These are phyloP conservation scores for Sebastes fasciatus DNA, from an alignment of 2,113 vertebrate genomes.

Conservation along the genomic window DNA sequence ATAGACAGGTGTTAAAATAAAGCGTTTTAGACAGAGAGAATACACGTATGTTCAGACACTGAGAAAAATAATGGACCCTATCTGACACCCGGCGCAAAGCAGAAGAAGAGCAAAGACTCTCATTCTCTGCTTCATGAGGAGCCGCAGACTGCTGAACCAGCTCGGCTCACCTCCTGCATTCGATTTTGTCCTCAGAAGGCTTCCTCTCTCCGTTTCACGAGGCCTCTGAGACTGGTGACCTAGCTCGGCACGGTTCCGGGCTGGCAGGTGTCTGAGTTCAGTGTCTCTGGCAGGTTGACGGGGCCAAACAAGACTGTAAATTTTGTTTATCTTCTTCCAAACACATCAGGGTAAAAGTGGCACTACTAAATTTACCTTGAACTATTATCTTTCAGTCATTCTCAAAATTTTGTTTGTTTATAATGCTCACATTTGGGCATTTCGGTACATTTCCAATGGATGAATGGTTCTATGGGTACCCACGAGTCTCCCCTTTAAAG, in stretches of 20 bases:
- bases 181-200: slow-evolving; percentile 33
- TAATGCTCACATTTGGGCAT: not conserved
- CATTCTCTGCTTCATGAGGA: too few species aligned
- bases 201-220: slow-evolving; percentile 18
- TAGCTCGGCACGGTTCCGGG: slow-evolving; percentile 3
- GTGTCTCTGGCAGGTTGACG: not conserved
- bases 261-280: slow-evolving; percentile 16
- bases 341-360: not conserved
- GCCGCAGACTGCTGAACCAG: slow-evolving; percentile 49
- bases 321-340: not conserved
- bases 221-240: not conserved
- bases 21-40: too few species aligned
- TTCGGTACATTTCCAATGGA: too few species aligned
- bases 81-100: too few species aligned
- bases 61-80: too few species aligned
- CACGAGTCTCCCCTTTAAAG: too few species aligned
- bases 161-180: slow-evolving; percentile 23
- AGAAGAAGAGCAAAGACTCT: too few species aligned
- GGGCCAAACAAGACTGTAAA: not conserved
- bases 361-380: not conserved
- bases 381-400: not conserved
- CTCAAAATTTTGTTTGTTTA: not conserved
- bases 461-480: too few species aligned
- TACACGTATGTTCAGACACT: too few species aligned
- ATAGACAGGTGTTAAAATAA: too few species aligned